Conservation (phyloP, 2,888 invertebrate species). For the Glyphotaelius pellucidus region DNA sequence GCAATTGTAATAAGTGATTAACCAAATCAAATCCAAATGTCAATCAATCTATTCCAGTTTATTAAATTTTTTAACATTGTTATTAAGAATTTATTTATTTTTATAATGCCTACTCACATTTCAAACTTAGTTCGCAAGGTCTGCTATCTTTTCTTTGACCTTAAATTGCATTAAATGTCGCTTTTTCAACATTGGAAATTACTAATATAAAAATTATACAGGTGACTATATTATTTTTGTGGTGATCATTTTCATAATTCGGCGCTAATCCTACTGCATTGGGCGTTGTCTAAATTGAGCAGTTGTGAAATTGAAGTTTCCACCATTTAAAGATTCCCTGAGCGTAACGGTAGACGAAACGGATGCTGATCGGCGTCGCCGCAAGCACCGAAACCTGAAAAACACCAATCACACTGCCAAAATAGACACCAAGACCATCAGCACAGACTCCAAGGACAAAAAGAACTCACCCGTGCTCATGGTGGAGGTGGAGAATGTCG, state of each 20-base stretch:
- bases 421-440: conserved; percentile 34
- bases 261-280: conserved; percentile 10
- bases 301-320: conserved; percentile 90
- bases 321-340: conserved; percentile 89
- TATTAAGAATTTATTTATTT: no score
- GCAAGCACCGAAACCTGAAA: conserved; percentile 73
- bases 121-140: not conserved
- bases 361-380: conserved; percentile 78
- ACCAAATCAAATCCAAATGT: no score
- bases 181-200: not conserved
- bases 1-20: no score
- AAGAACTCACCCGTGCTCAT: conserved; percentile 81
- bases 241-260: conserved; percentile 41
- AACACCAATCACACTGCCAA: conserved; percentile 66
- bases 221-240: conserved; percentile 32
- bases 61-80: no score
- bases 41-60: no score
- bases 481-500: conserved; percentile 96
- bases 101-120: not conserved
- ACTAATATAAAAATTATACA: not conserved
- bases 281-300: conserved; percentile 63
- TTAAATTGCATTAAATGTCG: not conserved
- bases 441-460: conserved; percentile 48
- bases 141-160: not conserved
- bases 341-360: conserved; percentile 88